Base-by-base conservation (phyloP, 2,113 vertebrate species). In the Rana temporaria region DNA sequence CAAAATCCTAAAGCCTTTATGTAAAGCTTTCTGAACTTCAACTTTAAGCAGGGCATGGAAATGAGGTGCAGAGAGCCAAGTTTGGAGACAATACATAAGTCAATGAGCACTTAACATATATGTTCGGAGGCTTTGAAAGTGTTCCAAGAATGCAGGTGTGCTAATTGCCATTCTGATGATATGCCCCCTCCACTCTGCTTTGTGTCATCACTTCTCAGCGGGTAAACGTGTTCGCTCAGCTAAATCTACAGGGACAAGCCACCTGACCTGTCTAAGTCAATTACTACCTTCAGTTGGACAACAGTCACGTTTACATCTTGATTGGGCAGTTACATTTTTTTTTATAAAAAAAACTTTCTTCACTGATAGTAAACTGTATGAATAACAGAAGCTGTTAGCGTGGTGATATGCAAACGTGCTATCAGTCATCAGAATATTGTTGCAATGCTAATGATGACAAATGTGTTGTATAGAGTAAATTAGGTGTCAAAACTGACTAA, bases 141-240 rank as follows among this genome's bases (percentile, higher is more conserved):
- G 80, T 82, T 60, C 32, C 60, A 75, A 75, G 80, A 82, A 75
- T 82, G 80, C 71, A 82, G 80, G 80, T 68, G 52, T 66, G 55
- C 80, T 82, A 82, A 82, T 82, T 60, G 71, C 62, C 67, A 16
- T 67, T 52, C 71, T 20, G 64, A 30, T 75, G 68, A 82, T 67
- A 52, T 59, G 32, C 63, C 62, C 34, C 26, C 72, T 59, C 20
- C 53, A 38, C 53, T 75, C 80, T 75, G 9, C 42, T 67, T 73
- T 65, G 62, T 82, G 80, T 82, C 71, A 75, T 82, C 80, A 75
- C 80, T 67, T 81, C 65, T 69, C 19, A 79, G 66, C 78, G 62
- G 56, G 78, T 80, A 80, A 56, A 69, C 55, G 64, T 73, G 69
- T 73, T 65, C 57, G 63, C 34, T 65, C 60, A 73, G 57, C 38